These are phyloP conservation scores for Arctopsyche grandis DNA, from an alignment of 1,140 invertebrate genomes.

Conservation along the genomic window DNA sequence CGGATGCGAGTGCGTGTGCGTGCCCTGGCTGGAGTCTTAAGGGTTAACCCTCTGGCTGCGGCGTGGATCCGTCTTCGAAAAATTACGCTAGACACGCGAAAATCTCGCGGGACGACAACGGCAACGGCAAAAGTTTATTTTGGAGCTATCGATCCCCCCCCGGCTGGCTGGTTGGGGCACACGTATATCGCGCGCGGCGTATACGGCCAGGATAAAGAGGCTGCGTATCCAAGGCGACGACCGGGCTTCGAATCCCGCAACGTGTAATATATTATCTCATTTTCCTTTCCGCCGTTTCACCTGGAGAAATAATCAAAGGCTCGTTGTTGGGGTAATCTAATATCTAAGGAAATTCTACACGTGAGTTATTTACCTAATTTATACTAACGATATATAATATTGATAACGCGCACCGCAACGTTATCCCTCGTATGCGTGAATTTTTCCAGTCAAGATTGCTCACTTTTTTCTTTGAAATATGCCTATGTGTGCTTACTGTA, in stretches of 20 bases:
- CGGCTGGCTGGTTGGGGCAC: too few species aligned
- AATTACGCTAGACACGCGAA: too few species aligned
- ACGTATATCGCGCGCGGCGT: not conserved
- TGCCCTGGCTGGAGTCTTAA: too few species aligned
- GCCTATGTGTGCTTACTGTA: too few species aligned
- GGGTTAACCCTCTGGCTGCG: too few species aligned
- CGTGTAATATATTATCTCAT: constrained; percentile 42
- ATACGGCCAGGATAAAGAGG: constrained; percentile 29
- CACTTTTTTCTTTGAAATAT: too few species aligned
- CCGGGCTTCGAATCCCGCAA: constrained; percentile 30
- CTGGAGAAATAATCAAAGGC: constrained; percentile 42
- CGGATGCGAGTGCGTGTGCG: not conserved
- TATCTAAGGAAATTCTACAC: constrained; percentile 39
- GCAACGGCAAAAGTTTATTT: too few species aligned
- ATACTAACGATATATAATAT: constrained; percentile 34
- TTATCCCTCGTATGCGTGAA: not conserved
- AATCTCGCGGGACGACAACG: too few species aligned
- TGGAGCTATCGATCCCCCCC: too few species aligned
- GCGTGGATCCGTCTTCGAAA: too few species aligned
- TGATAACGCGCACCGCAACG: constrained; percentile 20
- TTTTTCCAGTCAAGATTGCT: too few species aligned
- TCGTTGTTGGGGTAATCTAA: constrained; percentile 40
- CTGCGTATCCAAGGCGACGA: constrained; percentile 37
- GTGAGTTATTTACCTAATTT: constrained; percentile 43
- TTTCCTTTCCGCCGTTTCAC: constrained; percentile 36